phyloP scores from a whole-genome alignment of 2,888 invertebrate species.

The Galerucella calmariensis region DNA sequence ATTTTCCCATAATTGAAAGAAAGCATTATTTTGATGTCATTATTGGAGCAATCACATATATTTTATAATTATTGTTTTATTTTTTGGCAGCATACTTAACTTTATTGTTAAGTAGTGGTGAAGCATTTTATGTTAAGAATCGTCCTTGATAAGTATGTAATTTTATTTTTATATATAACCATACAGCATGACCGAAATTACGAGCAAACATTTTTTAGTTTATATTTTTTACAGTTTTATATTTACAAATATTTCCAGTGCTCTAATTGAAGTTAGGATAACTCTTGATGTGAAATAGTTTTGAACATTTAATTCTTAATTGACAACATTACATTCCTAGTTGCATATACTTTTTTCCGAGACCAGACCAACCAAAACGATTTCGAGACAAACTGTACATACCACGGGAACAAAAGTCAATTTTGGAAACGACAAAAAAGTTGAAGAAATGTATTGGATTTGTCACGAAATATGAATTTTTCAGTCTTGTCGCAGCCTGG shows the following conservation, averaged over 20 bases:
- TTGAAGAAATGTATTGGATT: too few species aligned
- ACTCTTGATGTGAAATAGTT: background rate
- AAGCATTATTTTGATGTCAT: background rate
- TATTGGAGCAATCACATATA: background rate
- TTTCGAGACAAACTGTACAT: too few species aligned
- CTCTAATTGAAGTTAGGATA: background rate
- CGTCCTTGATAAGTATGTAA: background rate
- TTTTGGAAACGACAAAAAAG: too few species aligned
- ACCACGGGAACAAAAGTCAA: too few species aligned
- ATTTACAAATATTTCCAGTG: conserved; percentile 2
- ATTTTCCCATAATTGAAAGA: background rate
- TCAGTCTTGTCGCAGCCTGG: too few species aligned
- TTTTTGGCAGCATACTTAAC: background rate
- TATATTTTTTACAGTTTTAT: conserved; percentile 1
- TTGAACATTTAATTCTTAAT: background rate
- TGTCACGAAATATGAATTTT: too few species aligned
- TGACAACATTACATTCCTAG: conserved; percentile 1
- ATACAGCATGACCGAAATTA: background rate
- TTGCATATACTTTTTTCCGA: background rate
- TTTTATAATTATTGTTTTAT: background rate
- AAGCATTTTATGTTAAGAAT: background rate
- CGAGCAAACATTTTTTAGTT: background rate
- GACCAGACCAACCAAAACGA: too few species aligned
- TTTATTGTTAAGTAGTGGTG: background rate
- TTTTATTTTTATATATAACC: background rate